A percentile compares a stretch with the other conserved stretches of the same genome.
These are phyloP conservation scores for Oreochromis spilurus DNA, from an alignment of 2,113 vertebrate genomes.

Conservation along the genomic window DNA sequence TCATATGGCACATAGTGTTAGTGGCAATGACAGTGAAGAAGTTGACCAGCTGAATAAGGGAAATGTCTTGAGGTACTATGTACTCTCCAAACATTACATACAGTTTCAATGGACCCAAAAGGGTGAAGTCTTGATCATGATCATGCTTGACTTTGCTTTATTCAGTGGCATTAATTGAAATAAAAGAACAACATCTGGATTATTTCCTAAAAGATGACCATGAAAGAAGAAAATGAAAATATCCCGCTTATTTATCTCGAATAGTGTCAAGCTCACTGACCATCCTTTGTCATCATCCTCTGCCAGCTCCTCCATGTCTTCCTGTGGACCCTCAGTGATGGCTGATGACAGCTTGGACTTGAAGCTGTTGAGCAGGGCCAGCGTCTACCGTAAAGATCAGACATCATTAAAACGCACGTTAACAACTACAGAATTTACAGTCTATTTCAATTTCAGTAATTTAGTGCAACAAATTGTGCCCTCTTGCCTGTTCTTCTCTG, in stretches of 20 bases:
- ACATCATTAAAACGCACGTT: not conserved
- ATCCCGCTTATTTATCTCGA: not conserved
- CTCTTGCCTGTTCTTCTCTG: conserved; percentile 62
- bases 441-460: not conserved
- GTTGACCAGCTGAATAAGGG: not conserved
- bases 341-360: conserved; percentile 90
- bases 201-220: not conserved
- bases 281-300: conserved; percentile 94
- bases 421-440: not conserved
- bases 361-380: conserved; percentile 85
- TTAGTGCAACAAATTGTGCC: not conserved
- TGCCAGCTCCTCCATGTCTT: conserved; percentile 76
- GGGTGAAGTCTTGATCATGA: not conserved
- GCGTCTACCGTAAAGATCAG: conserved; percentile 71
- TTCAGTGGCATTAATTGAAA: not conserved
- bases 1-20: not conserved
- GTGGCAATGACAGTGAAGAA: not conserved
- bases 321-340: conserved; percentile 84
- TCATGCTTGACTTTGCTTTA: not conserved
- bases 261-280: conserved; percentile 69
- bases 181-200: not conserved
- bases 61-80: too few relatives aligned
- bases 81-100: too few relatives aligned
- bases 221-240: not conserved
- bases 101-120: not conserved